Percentiles rank a stretch among this genome's conserved stretches.
phyloP scores from a whole-genome alignment of 2,113 vertebrate species.

The Leptocoma aspasia region DNA sequence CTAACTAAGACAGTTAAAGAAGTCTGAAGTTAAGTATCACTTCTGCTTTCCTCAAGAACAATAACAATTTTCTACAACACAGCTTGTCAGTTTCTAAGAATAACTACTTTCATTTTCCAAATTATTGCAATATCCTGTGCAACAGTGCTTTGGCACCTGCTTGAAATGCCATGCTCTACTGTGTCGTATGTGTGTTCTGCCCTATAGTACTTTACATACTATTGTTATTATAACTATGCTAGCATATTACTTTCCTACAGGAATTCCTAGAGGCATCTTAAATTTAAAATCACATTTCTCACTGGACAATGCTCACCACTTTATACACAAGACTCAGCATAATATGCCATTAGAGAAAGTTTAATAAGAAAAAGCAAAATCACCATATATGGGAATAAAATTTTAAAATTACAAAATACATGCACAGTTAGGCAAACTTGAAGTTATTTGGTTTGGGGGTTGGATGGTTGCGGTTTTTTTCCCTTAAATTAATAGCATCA shows the following conservation, averaged over 20 bases:
- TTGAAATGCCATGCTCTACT: not conserved
- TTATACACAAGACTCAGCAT: not conserved
- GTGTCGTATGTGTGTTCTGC: not conserved
- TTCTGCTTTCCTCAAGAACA: constrained; percentile 38
- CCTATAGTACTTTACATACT: not conserved
- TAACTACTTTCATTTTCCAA: not conserved
- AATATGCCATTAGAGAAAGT: not conserved
- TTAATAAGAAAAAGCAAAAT: not conserved
- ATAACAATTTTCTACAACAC: not conserved
- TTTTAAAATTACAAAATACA: not conserved
- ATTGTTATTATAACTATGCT: not conserved
- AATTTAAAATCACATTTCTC: not conserved
- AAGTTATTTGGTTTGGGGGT: not conserved
- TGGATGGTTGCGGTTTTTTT: fast-evolving
- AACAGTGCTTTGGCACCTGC: not conserved
- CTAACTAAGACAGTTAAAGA: not conserved
- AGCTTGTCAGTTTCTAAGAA: not conserved
- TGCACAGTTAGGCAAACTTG: not conserved
- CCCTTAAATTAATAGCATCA: not conserved
- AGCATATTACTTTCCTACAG: not conserved
- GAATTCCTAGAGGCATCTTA: not conserved
- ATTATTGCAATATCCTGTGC: not conserved
- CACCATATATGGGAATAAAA: not conserved
- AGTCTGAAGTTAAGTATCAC: constrained; percentile 11
- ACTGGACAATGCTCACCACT: not conserved